Conservation (phyloP, 1,140 invertebrate genomes). For the Pseudomyrmex flavicornis region DNA sequence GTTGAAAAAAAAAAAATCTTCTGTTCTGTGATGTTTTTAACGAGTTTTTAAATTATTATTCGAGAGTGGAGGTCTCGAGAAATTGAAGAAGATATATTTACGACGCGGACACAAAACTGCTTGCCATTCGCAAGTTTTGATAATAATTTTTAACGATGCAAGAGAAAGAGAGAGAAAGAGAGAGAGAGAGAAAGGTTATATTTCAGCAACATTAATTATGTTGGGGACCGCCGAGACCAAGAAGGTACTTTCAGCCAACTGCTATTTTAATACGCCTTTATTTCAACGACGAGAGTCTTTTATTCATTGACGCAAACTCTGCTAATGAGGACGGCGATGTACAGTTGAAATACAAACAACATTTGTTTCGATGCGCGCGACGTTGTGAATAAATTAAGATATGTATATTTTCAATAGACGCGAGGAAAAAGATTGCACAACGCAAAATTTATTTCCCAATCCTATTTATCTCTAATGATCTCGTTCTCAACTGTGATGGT, state of each 20-base stretch:
- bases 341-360: slow-evolving; percentile 10
- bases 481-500: not conserved
- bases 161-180: not conserved
- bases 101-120: not conserved
- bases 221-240: not conserved
- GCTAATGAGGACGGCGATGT: slow-evolving; percentile 28
- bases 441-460: too few relatives aligned
- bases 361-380: not conserved
- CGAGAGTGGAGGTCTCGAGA: not conserved
- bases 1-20: too few relatives aligned
- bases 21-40: not conserved
- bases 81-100: slow-evolving; percentile 19
- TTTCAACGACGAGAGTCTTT: slow-evolving; percentile 26
- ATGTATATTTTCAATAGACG: not conserved
- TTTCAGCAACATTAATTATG: slow-evolving; percentile 51
- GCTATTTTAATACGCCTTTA: slow-evolving; percentile 43
- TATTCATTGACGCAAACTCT: slow-evolving; percentile 41
- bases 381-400: not conserved
- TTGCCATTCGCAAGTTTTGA: slow-evolving; percentile 21
- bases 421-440: too few relatives aligned
- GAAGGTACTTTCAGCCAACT: slow-evolving; percentile 26
- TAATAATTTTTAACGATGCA: slow-evolving; percentile 35
- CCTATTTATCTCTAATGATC: too few relatives aligned
- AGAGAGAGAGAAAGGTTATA: slow-evolving; percentile 5
- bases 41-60: slow-evolving; percentile 17